Evolutionary conservation across 2,888 invertebrate species (phyloP).

Genomic region (Pachydiplax longipennis): DNA sequence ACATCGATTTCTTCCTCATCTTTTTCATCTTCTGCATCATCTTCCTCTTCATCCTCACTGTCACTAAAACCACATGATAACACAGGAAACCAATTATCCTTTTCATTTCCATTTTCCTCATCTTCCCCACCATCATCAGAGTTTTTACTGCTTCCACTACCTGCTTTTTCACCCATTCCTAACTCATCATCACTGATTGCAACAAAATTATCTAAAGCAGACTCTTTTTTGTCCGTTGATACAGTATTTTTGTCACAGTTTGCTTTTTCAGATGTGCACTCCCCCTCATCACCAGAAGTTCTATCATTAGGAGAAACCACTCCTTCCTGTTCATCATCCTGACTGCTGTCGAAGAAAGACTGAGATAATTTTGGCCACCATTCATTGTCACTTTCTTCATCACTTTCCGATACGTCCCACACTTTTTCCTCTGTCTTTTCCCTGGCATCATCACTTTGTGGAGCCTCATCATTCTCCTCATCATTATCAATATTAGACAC

Average conservation of each 20-base stretch:
- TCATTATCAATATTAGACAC: not conserved
- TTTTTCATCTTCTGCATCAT: not conserved
- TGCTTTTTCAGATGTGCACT: not conserved
- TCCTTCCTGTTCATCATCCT: not conserved
- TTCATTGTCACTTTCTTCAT: conserved; percentile 34
- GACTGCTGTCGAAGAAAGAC: not conserved
- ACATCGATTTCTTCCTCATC: not conserved
- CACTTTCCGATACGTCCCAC: not conserved
- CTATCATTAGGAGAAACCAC: not conserved
- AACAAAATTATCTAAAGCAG: not conserved
- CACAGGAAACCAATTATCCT: not conserved
- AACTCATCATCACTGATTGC: not conserved
- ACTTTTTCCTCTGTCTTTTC: not conserved
- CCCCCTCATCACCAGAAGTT: not conserved
- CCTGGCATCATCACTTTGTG: not conserved
- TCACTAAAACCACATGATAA: not conserved
- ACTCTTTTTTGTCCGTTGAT: too few species aligned
- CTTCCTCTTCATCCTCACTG: not conserved
- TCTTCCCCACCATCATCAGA: not conserved
- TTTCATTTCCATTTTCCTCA: not conserved
- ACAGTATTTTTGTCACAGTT: too few species aligned
- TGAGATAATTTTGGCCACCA: conserved; percentile 45
- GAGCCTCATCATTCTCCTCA: not conserved
- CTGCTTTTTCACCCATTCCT: not conserved
- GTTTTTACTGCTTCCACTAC: not conserved